Conservation (phyloP, 2,113 vertebrate genomes). For the Panthera tigris region DNA sequence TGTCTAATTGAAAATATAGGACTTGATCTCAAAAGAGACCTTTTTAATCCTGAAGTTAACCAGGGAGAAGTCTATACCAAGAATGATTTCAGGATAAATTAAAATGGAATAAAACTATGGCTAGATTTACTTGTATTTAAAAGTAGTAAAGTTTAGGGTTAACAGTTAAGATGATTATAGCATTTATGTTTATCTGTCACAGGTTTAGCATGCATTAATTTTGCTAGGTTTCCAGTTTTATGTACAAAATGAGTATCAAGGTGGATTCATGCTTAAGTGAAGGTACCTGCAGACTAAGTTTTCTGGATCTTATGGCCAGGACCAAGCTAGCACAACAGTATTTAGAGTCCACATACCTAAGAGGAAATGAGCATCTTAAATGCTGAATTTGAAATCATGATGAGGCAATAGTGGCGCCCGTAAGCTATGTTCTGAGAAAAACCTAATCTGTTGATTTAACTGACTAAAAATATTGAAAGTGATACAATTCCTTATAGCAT, state of each 20-base stretch:
- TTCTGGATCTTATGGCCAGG: neutral
- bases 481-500: neutral
- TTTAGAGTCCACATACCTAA: neutral
- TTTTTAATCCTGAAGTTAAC: neutral
- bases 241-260: neutral
- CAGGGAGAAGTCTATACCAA: neutral
- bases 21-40: neutral
- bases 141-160: neutral
- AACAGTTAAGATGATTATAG: neutral
- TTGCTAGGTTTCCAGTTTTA: neutral
- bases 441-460: neutral
- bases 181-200: neutral
- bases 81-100: neutral
- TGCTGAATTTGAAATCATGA: neutral
- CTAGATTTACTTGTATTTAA: neutral
- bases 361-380: neutral
- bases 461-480: conserved; percentile 6
- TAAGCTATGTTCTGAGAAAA: neutral
- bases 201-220: neutral
- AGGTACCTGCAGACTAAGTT: neutral
- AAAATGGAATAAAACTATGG: neutral
- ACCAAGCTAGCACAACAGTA: neutral
- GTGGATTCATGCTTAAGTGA: neutral
- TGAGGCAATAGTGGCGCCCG: neutral
- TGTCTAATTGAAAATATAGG: neutral